Evolutionary conservation across 2,797 vertebrate species (phyloP).

Genomic region (Sciurus carolinensis): DNA sequence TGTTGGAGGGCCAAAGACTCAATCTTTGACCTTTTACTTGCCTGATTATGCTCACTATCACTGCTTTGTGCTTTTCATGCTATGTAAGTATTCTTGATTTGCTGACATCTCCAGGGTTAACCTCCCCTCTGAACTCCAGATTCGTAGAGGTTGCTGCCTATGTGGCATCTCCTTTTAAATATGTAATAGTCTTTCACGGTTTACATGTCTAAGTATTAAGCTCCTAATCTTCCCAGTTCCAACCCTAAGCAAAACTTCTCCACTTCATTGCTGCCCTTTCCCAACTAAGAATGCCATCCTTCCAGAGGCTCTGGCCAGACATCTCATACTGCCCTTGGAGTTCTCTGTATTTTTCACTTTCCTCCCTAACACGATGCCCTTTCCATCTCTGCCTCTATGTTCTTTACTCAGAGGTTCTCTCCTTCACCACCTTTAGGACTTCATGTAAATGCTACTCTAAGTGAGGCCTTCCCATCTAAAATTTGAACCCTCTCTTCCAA

Average conservation of each 20-base stretch:
- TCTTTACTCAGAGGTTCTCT: neutral
- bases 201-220: conserved; percentile 13
- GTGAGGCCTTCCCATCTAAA: neutral
- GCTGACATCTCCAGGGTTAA: neutral
- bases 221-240: neutral
- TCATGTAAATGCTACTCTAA: neutral
- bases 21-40: neutral
- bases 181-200: neutral
- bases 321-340: neutral
- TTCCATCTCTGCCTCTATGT: neutral
- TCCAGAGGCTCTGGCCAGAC: neutral
- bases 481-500: neutral
- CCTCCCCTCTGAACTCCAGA: neutral
- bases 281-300: neutral
- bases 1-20: neutral
- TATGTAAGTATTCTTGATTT: conserved; percentile 2
- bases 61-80: neutral
- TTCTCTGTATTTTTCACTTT: neutral
- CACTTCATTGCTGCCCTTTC: neutral
- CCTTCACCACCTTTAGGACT: neutral
- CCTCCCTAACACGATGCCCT: neutral
- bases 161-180: neutral
- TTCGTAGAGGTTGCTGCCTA: neutral
- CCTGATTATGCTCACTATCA: neutral
- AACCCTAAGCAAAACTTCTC: neutral